Evolutionary conservation across 2,113 vertebrate genomes (phyloP).

Genomic region (Pogonocichla stellata): DNA sequence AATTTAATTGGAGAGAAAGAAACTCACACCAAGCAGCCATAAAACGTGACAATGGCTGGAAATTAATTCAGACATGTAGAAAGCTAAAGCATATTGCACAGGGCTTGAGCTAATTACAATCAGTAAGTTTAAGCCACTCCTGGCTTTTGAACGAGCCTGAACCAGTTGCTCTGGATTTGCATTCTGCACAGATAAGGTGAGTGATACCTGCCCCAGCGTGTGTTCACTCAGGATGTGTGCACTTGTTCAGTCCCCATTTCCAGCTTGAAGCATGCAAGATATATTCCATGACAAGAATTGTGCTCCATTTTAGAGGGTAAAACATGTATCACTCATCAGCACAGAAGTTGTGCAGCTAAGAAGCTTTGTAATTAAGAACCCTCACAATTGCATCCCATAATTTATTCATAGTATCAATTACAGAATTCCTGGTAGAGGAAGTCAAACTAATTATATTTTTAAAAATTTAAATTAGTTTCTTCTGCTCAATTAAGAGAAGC

Average conservation of each 20-base stretch:
- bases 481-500: conserved; percentile 56
- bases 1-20: not conserved
- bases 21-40: not conserved
- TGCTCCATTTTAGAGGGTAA: not conserved
- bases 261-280: not conserved
- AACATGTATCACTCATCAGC: conserved; percentile 8
- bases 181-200: conserved; percentile 5
- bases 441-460: conserved; percentile 59
- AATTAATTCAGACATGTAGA: not conserved
- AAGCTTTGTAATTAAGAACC: conserved; percentile 55
- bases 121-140: not conserved
- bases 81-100: not conserved
- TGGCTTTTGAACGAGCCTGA: not conserved
- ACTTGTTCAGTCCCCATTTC: not conserved
- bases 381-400: conserved; percentile 42
- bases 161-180: not conserved
- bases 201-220: not conserved
- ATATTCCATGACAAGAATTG: not conserved
- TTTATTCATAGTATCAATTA: conserved; percentile 69
- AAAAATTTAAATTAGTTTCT: conserved; percentile 63
- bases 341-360: conserved; percentile 5
- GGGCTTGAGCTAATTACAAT: not conserved
- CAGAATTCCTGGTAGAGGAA: conserved; percentile 61
- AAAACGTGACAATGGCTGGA: not conserved
- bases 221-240: not conserved